Conservation (phyloP, 1,140 invertebrate genomes). For the Hyles euphorbiae region DNA sequence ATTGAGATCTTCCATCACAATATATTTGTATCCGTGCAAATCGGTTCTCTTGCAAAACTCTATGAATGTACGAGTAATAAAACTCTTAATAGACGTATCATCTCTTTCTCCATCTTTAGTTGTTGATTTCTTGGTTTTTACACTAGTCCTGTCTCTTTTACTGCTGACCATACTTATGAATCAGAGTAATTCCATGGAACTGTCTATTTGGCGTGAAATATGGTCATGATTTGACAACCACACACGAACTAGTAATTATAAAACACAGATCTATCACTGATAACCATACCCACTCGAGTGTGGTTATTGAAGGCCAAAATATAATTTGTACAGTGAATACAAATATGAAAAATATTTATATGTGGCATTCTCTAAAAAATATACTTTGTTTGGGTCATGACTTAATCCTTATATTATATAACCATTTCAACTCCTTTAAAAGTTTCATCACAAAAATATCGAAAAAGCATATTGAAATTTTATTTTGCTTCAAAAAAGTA, state of each 20-base stretch:
- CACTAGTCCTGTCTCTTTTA: too few species aligned
- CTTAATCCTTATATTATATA: too few species aligned
- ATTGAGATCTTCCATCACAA: slow-evolving; percentile 57
- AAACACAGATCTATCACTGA: slow-evolving; percentile 31
- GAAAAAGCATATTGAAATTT: background rate
- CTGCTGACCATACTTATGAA: background rate
- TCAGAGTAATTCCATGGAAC: background rate
- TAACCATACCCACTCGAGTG: slow-evolving; percentile 3
- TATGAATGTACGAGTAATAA: slow-evolving; percentile 33
- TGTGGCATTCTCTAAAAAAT: too few species aligned
- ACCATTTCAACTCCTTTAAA: too few species aligned
- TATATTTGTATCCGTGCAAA: slow-evolving; percentile 62
- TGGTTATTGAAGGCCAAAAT: too few species aligned
- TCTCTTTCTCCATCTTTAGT: slow-evolving; percentile 3
- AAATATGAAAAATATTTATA: too few species aligned
- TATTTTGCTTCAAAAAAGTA: background rate
- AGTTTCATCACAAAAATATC: background rate
- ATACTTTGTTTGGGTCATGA: too few species aligned
- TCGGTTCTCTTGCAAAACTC: slow-evolving; percentile 62
- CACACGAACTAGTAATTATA: slow-evolving; percentile 36
- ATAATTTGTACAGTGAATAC: too few species aligned
- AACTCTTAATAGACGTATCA: slow-evolving; percentile 17
- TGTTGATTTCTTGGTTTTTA: background rate
- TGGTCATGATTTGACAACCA: slow-evolving; percentile 23
- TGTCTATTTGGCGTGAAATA: slow-evolving; percentile 27